Base-by-base conservation (phyloP, 2,888 invertebrate species). In the Aporophyla nigra region DNA sequence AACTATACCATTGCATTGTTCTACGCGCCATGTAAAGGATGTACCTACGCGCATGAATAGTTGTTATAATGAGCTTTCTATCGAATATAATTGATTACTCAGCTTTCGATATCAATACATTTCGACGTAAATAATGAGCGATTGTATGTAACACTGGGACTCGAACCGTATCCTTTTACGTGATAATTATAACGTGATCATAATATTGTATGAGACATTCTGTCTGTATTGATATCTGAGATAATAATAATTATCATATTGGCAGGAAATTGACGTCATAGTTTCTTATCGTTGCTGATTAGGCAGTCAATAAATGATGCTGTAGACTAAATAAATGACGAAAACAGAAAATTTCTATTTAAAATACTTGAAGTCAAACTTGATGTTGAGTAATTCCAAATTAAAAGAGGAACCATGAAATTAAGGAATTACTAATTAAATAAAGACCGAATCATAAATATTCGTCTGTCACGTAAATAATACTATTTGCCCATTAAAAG, bases 41-140 rank as follows among this genome's bases (percentile, higher is more conserved):
- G 78, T 78, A 72, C 68, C 68, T 71, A 54, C 43, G 62, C 61
- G 65, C 68, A 79, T 85, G 51, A 78, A 82, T 75, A 75, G 61
- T 68, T 65, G n/a, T 70, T 71, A n/a, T 76, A 85, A 84, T 76
- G 69, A 79, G 73, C 84, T 84, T 85, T 84, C 84, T 74, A 82
- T 84, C 59, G 78, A 59, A 72, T 75, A 59, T 73, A 80, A 77
- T 81, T 73, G 66, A 80, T 83, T 84, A 81, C 51, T 83, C 77
- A 56, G 65, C 58, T 24, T 33, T 49, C 56, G 24, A 54, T 83
- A 76, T 49, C 14, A 69, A 72, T 72, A 71, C 43, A 53, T 59
- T 83, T 70, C 49, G 12, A 78, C 49, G 24, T 61, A 71, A 80
- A 75, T 76, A 67, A 70, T 71, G 27, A 16, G 9, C n/a, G 21